Conservation (phyloP, 2,797 vertebrate genomes). For the Emys orbicularis region DNA sequence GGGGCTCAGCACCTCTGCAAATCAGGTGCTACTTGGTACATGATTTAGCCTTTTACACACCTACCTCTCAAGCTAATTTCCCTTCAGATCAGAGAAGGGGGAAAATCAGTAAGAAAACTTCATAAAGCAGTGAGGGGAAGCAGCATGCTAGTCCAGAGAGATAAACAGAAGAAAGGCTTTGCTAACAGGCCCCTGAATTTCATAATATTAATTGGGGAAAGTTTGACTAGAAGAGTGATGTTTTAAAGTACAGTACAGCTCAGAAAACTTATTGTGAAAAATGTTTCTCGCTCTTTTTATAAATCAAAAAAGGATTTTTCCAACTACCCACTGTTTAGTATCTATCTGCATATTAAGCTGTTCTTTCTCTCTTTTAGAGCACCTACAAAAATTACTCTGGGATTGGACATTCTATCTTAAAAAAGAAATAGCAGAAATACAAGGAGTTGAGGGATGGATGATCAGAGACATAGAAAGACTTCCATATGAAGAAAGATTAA, state of each 20-base stretch:
- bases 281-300: conserved; percentile 30
- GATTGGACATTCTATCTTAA: conserved; percentile 30
- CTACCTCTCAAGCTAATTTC: not conserved
- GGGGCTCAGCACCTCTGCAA: not conserved
- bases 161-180: conserved; percentile 25
- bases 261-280: conserved; percentile 47
- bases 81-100: conserved; percentile 19
- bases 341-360: conserved; percentile 19
- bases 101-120: conserved; percentile 1
- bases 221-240: not conserved
- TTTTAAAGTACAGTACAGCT: conserved; percentile 33
- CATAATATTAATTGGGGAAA: conserved; percentile 8
- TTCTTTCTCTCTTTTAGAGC: conserved; percentile 30
- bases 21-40: not conserved
- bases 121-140: conserved; percentile 9
- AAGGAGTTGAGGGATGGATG: not conserved
- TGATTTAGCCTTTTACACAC: not conserved
- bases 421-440: conserved; percentile 17
- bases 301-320: conserved; percentile 45
- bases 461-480: conserved; percentile 6
- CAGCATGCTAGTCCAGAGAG: not conserved
- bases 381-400: conserved; percentile 26
- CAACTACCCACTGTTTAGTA: not conserved
- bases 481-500: conserved; percentile 12
- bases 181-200: not conserved